phyloP scores from a whole-genome alignment of 1,140 invertebrate species.

The Hylaeus volcanicus region DNA sequence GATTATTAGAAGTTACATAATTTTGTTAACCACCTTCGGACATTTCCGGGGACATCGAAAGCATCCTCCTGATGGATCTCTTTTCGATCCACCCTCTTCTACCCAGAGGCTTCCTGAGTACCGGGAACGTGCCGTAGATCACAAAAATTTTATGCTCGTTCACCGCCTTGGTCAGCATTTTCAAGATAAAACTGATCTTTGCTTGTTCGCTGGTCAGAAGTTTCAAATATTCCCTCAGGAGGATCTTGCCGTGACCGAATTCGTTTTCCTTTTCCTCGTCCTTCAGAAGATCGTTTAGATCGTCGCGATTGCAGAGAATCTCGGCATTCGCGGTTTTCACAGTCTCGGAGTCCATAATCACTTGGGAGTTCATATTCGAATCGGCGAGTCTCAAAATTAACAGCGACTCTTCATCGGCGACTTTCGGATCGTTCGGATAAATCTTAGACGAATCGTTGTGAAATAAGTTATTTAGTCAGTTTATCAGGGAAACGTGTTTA shows the following conservation, averaged over 20 bases:
- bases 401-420: not conserved
- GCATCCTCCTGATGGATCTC: slow-evolving; percentile 51
- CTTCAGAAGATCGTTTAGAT: slow-evolving; percentile 41
- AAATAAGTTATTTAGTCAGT: not conserved
- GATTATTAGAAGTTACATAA: too few relatives aligned
- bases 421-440: slow-evolving; percentile 20
- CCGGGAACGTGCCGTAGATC: slow-evolving; percentile 52
- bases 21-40: slow-evolving; percentile 34
- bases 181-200: slow-evolving; percentile 49
- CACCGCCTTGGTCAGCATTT: slow-evolving; percentile 46
- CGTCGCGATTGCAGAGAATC: slow-evolving; percentile 50
- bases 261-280: slow-evolving; percentile 13
- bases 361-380: not conserved
- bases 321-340: slow-evolving; percentile 41
- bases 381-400: slow-evolving; percentile 28
- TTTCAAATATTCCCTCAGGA: slow-evolving; percentile 44
- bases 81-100: slow-evolving; percentile 59
- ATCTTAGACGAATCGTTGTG: slow-evolving; percentile 36
- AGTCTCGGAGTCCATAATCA: not conserved
- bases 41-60: slow-evolving; percentile 32
- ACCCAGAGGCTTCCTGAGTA: slow-evolving; percentile 41
- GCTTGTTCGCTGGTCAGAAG: slow-evolving; percentile 31
- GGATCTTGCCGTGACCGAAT: slow-evolving; percentile 35
- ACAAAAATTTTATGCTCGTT: slow-evolving; percentile 54
- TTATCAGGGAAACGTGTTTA: too few relatives aligned